phyloP scores from a whole-genome alignment of 2,113 vertebrate species.

The Cyprinus carpio region DNA sequence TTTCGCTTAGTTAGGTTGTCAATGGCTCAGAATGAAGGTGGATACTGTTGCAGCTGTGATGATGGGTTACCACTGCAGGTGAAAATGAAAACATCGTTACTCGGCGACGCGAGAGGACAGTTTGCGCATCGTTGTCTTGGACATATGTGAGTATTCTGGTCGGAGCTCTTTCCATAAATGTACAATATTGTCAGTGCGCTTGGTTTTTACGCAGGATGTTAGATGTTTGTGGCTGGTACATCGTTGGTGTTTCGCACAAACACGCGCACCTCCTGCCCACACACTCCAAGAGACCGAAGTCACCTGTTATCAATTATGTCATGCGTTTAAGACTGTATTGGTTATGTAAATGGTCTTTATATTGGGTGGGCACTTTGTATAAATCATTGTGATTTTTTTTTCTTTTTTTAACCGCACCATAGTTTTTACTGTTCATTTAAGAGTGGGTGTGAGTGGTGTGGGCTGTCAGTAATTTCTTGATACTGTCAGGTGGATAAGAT shows the following conservation, averaged over 20 bases:
- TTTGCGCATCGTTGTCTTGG: conserved; percentile 48
- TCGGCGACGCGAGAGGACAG: conserved; percentile 61
- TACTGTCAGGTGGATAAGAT: conserved; percentile 13
- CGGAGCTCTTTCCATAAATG: neutral
- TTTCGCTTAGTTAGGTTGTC: conserved; percentile 50
- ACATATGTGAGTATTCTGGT: conserved; percentile 63
- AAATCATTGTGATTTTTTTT: conserved; percentile 18
- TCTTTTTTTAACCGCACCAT: neutral
- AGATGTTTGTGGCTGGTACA: conserved; percentile 12
- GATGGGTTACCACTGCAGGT: conserved; percentile 63
- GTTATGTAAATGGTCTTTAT: neutral
- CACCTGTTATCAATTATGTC: conserved; percentile 28
- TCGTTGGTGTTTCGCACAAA: conserved; percentile 34
- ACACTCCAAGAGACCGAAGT: conserved; percentile 15
- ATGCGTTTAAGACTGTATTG: neutral
- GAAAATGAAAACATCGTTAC: conserved; percentile 61
- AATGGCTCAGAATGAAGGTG: conserved; percentile 53
- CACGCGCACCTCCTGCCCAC: conserved; percentile 32
- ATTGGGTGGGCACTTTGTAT: neutral
- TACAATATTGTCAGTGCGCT: conserved; percentile 53
- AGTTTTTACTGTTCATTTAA: conserved; percentile 9
- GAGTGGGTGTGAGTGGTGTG: conserved; percentile 30
- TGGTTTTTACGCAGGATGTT: conserved; percentile 51
- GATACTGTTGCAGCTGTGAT: conserved; percentile 66
- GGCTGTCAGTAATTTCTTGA: conserved; percentile 30